Base-by-base conservation (phyloP, 1,140 invertebrate genomes). In the Elysia chlorotica region DNA sequence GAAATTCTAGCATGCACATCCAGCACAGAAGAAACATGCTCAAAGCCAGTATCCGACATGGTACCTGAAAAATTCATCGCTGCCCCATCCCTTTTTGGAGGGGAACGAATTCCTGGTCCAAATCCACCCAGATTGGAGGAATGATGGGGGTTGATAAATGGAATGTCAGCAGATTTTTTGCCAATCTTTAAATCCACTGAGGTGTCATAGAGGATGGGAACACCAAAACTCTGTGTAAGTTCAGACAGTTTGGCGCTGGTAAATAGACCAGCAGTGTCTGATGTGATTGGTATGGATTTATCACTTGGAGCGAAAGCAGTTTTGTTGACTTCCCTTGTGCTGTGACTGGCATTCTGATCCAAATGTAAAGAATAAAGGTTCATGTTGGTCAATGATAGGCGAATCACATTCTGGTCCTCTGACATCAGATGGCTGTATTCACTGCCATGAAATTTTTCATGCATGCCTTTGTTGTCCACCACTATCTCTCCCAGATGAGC, bases 401-500 rank as follows among this genome's bases (percentile, higher is more conserved):
- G 66, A 21, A 78, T 73, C 48, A 73, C 53, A n/a, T n/a, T n/a
- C n/a, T n/a, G n/a, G n/a, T n/a, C n/a, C 30, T 74, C 74, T 37
- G 69, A 31, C 21, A 21, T 70, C 10, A 59, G 48, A 38, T 57
- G 59, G 10, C 31, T 63, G 4, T 37, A 21, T 30, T 70, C 35
- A 74, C 31, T 25, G 57, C 66, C 33, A 41, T 35, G 3, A 35
- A 31, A 54, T n/a, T 66, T 38, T 28, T 74, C 67, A 21, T 69
- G 36, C 37, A 68, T 57, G 19, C 48, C 59, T 4, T 65, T 78
- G 63, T 88, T 88, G 63, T 79, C 82, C 21, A 96, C 88, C 30
- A 91, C 92, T 81, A 98, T 97, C 82, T 94, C 93, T 36, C 96
- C 96, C 61, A 99, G 90, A 89, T 97, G 95, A n/a, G 94, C 94